A percentile compares a stretch with the other conserved stretches of the same genome.
phyloP scores from a whole-genome alignment of 2,113 vertebrate species.

The Pollimyrus isidori region DNA sequence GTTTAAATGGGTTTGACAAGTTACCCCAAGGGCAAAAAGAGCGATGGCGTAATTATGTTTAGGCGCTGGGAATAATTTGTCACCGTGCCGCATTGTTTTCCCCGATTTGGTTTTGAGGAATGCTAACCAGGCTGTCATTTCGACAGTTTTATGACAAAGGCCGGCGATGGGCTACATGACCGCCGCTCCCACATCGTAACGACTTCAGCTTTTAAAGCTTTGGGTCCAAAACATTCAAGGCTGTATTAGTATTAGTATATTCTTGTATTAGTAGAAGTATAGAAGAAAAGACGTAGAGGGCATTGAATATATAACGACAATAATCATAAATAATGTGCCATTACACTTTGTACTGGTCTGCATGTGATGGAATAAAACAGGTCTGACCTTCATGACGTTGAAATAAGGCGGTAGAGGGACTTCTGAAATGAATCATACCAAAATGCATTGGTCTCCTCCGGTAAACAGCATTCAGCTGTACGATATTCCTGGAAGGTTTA shows the following conservation, averaged over 20 bases:
- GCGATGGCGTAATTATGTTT: background rate
- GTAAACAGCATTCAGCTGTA: background rate
- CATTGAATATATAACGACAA: background rate
- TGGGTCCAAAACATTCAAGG: background rate
- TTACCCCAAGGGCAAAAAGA: background rate
- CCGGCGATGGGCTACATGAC: background rate
- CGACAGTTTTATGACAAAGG: background rate
- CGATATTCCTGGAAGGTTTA: constrained; percentile 2
- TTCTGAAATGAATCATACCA: background rate
- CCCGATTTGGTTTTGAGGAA: background rate
- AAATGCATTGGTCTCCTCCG: background rate
- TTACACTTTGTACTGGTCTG: background rate
- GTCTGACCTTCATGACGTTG: background rate
- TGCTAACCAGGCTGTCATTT: background rate
- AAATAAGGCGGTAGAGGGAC: background rate
- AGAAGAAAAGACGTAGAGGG: background rate
- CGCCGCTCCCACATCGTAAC: background rate
- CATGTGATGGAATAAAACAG: background rate
- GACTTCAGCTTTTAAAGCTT: background rate
- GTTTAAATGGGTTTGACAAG: constrained; percentile 11
- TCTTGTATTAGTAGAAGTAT: background rate
- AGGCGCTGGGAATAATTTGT: background rate
- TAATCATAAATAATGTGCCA: background rate
- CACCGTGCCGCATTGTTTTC: background rate
- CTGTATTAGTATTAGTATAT: background rate